A percentile compares a stretch with the other conserved stretches of the same genome.
Conservation (phyloP, 2,113 vertebrate genomes). For the Reinhardtius hippoglossoides region DNA sequence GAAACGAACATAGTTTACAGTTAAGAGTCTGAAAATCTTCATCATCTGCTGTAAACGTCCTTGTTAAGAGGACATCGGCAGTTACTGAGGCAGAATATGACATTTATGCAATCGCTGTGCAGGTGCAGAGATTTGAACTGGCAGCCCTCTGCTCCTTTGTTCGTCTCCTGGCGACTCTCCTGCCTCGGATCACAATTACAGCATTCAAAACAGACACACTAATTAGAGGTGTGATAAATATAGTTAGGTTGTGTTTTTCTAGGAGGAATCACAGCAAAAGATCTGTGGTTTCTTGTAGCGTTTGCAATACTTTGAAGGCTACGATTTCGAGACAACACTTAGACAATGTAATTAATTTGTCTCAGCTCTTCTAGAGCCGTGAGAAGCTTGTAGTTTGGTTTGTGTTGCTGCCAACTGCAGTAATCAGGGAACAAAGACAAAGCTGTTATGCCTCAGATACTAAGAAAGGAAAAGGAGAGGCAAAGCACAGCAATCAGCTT, state of each 20-base stretch:
- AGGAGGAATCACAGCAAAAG: background rate
- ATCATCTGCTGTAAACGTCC: background rate
- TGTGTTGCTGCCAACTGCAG: slow-evolving; percentile 17
- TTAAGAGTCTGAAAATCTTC: background rate
- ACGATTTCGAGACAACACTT: background rate
- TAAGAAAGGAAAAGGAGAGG: slow-evolving; percentile 6
- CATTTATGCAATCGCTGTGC: slow-evolving; percentile 2
- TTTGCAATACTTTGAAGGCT: background rate
- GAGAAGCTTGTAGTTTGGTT: slow-evolving; percentile 27
- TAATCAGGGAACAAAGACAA: slow-evolving; percentile 22
- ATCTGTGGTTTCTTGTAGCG: slow-evolving; percentile 1
- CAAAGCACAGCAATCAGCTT: background rate
- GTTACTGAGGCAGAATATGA: slow-evolving; percentile 3
- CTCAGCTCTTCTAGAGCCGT: background rate
- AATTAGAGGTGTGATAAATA: slow-evolving; percentile 44
- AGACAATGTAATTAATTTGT: slow-evolving; percentile 6
- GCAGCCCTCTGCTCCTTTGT: too few species aligned
- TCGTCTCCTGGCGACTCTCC: slow-evolving; percentile 1
- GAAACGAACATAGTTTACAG: background rate
- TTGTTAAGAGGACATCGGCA: background rate
- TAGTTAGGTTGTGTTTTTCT: background rate
- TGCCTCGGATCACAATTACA: slow-evolving; percentile 7
- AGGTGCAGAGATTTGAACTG: slow-evolving; percentile 14
- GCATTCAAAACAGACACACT: slow-evolving; percentile 24
- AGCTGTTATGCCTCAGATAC: slow-evolving; percentile 7